Percentiles rank a stretch among this genome's conserved stretches.
Conservation (phyloP, 2,113 vertebrate genomes). For the Erythrocercus mccallii region DNA sequence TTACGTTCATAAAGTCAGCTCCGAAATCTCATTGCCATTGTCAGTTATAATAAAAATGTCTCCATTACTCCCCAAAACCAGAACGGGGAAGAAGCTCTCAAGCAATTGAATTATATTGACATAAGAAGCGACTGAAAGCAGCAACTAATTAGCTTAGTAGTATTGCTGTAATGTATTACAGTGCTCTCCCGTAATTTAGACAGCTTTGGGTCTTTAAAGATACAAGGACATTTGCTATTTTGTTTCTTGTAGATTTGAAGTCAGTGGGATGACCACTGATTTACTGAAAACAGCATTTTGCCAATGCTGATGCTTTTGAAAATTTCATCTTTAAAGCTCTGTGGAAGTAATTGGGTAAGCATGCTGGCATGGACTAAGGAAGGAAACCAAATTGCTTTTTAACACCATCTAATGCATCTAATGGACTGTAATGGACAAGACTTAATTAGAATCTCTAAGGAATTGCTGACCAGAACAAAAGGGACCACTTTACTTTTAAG, state of each 20-base stretch:
- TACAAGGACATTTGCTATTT: not conserved
- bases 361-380: not conserved
- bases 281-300: conserved; percentile 16
- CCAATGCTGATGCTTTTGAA: not conserved
- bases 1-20: not conserved
- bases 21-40: not conserved
- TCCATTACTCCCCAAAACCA: not conserved
- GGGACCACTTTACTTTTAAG: not conserved
- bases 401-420: conserved; percentile 23
- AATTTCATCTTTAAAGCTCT: not conserved
- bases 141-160: not conserved
- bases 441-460: conserved; percentile 39
- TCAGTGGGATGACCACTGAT: not conserved
- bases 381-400: conserved; percentile 28
- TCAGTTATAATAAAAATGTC: not conserved
- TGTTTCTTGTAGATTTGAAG: conserved; percentile 9
- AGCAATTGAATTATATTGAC: conserved; percentile 28
- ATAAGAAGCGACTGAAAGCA: not conserved
- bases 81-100: not conserved
- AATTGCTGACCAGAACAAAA: conserved; percentile 28
- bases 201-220: not conserved
- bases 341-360: conserved; percentile 4
- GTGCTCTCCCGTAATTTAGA: not conserved
- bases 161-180: not conserved
- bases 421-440: not conserved